Conservation (phyloP, 1,140 invertebrate genomes). For the Pantala flavescens region DNA sequence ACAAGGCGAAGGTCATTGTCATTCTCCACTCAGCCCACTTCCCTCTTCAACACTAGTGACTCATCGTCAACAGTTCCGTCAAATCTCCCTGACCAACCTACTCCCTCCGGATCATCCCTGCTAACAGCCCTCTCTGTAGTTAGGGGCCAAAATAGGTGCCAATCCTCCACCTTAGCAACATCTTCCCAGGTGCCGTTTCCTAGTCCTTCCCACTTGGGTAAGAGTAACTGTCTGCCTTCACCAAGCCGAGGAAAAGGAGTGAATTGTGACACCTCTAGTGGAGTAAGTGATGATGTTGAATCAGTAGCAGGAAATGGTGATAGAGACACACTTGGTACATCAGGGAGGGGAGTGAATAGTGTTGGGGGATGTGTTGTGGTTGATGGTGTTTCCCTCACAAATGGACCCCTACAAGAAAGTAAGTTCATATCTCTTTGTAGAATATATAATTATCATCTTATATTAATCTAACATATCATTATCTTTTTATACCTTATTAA, state of each 20-base stretch:
- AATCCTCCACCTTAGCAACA: background rate
- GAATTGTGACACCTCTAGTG: slow-evolving; percentile 5
- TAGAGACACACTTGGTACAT: background rate
- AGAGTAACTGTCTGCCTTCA: background rate
- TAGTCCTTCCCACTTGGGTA: slow-evolving; percentile 4
- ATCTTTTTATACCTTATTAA: too few species aligned
- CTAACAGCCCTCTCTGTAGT: background rate
- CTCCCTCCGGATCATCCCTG: background rate
- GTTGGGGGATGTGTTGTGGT: background rate
- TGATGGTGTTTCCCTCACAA: background rate
- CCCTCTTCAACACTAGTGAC: background rate
- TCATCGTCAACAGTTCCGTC: background rate
- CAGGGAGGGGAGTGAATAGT: background rate
- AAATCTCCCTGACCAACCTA: background rate
- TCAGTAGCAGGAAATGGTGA: background rate
- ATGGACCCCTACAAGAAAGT: slow-evolving; percentile 4
- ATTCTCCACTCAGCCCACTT: background rate
- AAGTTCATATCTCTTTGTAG: background rate
- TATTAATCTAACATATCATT: too few species aligned
- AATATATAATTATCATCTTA: too few species aligned
- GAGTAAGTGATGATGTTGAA: slow-evolving; percentile 6
- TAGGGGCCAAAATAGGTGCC: background rate
- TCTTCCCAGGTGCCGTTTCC: background rate
- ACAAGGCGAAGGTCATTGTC: background rate
- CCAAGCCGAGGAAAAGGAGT: background rate